phyloP scores from a whole-genome alignment of 2,113 vertebrate genomes.

The Myodes glareolus region DNA sequence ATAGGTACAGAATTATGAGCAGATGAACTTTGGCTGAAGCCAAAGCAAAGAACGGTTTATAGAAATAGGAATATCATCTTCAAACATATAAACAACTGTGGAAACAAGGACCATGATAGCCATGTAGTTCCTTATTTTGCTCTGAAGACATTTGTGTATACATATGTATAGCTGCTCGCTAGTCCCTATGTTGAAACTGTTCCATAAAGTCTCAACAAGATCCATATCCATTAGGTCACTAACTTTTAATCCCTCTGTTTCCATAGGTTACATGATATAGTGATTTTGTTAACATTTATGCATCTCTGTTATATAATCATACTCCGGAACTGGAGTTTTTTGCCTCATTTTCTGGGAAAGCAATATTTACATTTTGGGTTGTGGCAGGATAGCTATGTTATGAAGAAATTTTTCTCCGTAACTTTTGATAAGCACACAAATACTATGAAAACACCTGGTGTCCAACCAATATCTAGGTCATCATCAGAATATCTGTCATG shows the following conservation, averaged over 20 bases:
- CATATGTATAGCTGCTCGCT: not conserved
- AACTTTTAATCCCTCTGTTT: not conserved
- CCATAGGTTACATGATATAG: not conserved
- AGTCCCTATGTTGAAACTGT: not conserved
- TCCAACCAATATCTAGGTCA: not conserved
- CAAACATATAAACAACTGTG: too few relatives aligned
- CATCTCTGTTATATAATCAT: not conserved
- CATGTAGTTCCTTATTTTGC: not conserved
- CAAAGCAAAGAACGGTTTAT: not conserved
- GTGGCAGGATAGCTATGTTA: rapidly evolving
- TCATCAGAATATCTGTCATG: not conserved
- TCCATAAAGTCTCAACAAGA: not conserved
- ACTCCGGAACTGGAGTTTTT: not conserved
- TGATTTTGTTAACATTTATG: not conserved
- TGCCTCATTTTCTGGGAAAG: not conserved
- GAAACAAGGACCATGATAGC: not conserved
- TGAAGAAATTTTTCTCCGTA: not conserved
- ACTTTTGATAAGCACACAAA: not conserved
- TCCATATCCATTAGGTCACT: not conserved
- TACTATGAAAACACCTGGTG: not conserved
- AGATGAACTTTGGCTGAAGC: not conserved
- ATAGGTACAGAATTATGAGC: not conserved
- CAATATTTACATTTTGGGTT: not conserved
- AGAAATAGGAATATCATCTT: not conserved
- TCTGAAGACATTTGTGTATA: not conserved